phyloP scores from a whole-genome alignment of 53 echinoderm and acorn worm species.

The Holothuria leucospilota region DNA sequence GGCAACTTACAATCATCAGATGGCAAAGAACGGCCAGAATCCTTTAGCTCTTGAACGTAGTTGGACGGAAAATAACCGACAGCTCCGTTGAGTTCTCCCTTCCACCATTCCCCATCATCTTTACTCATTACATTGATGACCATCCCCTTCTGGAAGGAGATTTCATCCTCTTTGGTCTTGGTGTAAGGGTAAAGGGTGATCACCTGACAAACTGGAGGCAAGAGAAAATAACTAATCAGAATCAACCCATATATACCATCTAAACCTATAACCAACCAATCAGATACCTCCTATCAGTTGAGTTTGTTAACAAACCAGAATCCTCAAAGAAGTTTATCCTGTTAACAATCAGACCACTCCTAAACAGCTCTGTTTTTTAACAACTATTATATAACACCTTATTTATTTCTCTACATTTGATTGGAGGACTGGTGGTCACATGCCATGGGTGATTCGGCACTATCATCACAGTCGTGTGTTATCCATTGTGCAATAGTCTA shows the following conservation, averaged over 20 bases:
- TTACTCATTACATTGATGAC: slow-evolving; percentile 87
- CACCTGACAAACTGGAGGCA: slow-evolving; percentile 81
- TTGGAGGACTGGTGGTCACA: no score
- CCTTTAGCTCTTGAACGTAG: slow-evolving; percentile 92
- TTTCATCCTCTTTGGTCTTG: slow-evolving; percentile 88
- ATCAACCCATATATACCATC: no score
- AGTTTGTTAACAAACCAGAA: no score
- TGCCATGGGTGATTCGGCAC: no score
- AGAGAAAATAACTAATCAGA: slow-evolving; percentile 5
- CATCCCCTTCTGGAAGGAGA: slow-evolving; percentile 86
- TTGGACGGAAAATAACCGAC: slow-evolving; percentile 91
- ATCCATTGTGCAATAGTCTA: no score
- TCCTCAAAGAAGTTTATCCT: no score
- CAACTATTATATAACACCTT: no score
- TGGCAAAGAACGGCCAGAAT: slow-evolving; percentile 54
- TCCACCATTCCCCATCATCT: slow-evolving; percentile 98
- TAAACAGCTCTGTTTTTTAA: no score
- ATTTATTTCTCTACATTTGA: no score
- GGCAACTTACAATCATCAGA: slow-evolving; percentile 71
- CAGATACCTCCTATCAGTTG: no score
- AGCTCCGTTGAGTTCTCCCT: slow-evolving; percentile 89
- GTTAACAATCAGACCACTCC: no score
- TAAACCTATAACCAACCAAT: not conserved
- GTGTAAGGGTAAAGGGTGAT: slow-evolving; percentile 89
- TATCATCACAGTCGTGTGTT: no score